Conservation (phyloP, 2,888 invertebrate genomes). For the Actias luna region DNA sequence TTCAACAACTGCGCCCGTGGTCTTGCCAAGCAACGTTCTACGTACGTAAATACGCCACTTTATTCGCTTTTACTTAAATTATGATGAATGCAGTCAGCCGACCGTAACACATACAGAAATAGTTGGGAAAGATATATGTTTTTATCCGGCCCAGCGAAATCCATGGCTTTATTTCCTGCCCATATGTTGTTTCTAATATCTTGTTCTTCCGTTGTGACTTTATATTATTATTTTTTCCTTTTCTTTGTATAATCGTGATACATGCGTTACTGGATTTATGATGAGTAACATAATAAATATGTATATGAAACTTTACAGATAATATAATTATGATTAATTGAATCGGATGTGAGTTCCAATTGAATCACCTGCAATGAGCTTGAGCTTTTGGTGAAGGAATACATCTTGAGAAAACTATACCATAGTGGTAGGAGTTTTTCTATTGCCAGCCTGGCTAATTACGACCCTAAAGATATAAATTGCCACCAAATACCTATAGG, state of each 20-base stretch:
- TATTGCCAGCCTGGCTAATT: no score
- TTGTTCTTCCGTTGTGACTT: slow-evolving; percentile 37
- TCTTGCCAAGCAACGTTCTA: background rate
- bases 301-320: background rate
- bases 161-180: slow-evolving; percentile 48
- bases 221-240: slow-evolving; percentile 30
- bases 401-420: no score
- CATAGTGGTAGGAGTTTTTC: no score
- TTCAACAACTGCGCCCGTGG: background rate
- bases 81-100: slow-evolving; percentile 15
- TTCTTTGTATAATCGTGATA: slow-evolving; percentile 34
- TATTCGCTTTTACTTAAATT: slow-evolving; percentile 10
- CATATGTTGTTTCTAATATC: slow-evolving; percentile 38
- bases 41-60: background rate
- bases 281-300: no score
- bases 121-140: slow-evolving; percentile 19
- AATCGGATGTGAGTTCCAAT: no score
- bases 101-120: slow-evolving; percentile 13
- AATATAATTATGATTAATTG: no score
- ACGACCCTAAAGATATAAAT: no score
- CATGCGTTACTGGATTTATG: no score
- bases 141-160: slow-evolving; percentile 42
- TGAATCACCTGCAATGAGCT: no score
- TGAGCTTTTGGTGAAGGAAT: no score
- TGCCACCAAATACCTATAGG: no score